Conservation (phyloP, 2,888 invertebrate species). For the Oscheius sp. region DNA sequence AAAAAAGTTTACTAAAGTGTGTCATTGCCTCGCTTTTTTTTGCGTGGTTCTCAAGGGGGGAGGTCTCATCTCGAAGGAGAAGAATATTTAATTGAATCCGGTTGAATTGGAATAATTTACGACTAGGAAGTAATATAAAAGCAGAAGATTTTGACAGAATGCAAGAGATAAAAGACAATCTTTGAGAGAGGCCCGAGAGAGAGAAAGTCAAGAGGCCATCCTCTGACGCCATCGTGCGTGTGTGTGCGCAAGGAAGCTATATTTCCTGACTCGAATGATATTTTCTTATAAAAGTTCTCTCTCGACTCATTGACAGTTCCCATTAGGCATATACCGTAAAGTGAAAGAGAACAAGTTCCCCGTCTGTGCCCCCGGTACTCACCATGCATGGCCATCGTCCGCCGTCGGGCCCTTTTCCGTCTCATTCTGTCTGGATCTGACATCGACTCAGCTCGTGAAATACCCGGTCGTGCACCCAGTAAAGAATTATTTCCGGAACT, state of each 20-base stretch:
- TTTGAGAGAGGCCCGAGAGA: neutral
- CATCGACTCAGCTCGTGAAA: conserved; percentile 35
- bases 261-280: neutral
- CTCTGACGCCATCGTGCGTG: conserved; percentile 7
- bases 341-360: neutral
- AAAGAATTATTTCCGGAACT: conserved; percentile 34
- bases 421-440: conserved; percentile 37
- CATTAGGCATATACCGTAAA: neutral
- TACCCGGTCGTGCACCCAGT: conserved; percentile 21
- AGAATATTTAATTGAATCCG: no score
- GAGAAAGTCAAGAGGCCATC: neutral
- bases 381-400: conserved; percentile 58
- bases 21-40: no score
- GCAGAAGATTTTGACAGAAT: no score
- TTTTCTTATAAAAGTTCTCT: no score
- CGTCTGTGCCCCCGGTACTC: no score
- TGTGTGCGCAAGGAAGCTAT: neutral
- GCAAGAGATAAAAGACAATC: no score
- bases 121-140: conserved; percentile 1
- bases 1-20: no score
- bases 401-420: conserved; percentile 46
- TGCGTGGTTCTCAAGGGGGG: no score
- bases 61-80: no score
- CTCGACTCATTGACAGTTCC: neutral
- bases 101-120: no score